Evolutionary conservation across 1,140 invertebrate genomes (phyloP), one percentile per base, ranked within the genome.

Genomic region (Apocrypta bakeri): DNA sequence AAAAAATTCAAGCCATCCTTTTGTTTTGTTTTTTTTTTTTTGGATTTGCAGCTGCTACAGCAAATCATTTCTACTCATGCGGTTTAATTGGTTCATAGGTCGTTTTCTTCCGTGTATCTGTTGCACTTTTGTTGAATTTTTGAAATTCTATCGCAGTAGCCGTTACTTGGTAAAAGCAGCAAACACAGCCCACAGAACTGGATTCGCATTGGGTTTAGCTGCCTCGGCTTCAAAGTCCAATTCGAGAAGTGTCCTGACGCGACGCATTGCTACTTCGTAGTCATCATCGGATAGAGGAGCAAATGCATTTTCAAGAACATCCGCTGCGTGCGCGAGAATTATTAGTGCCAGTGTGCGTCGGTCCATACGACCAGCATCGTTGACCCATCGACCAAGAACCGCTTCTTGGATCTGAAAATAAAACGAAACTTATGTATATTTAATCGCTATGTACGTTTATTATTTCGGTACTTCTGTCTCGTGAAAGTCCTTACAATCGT

Each of bases 231-330:
- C 99, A 91, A 99, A 97, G 91, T 99, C 98, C 73, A 99, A 94
- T 89, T 99, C 98, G 73, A 99, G 94, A 29, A 99, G 93, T 89
- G 98, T 97, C 82, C 98, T 94, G 31, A 99, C 97, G 88, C 99
- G 95, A 88, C 98, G 97, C 95, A 99, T 99, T 66, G 98, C 99
- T 82, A 99, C 93, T 93, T 99, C 99, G 90, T 99, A 99, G 91
- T 99, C 98, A 88, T 99, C 98, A 91, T 99, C 98, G 63, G 97
- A 99, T 2, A 99, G 94, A 1, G 98, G 98, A 27, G 97, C 98
- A 93, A 99, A 99, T n/a, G 99, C 99, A 93, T 99, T 99, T 93
- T 99, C 99, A 7, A 99, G 93, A 21, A 99, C 99, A 93, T 99
- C 99, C 71, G 98, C 98, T 21, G 98, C 97, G 92, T 99, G 98